Evolutionary conservation across 2,888 invertebrate genomes (phyloP), one percentile per base, ranked within the genome.

Genomic region (Dicroscelio sp.): DNA sequence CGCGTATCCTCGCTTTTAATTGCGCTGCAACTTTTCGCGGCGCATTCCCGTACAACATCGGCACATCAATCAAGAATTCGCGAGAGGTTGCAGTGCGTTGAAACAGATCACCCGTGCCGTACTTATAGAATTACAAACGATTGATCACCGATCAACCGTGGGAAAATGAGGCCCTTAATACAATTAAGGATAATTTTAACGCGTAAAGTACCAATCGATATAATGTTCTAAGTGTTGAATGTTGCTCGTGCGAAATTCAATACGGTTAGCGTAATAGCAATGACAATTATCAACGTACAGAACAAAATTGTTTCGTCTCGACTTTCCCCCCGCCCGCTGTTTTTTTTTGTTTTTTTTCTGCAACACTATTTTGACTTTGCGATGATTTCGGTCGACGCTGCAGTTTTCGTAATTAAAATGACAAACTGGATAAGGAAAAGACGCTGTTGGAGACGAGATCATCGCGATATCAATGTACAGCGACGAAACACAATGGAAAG

Each of bases 201-300:
- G 38, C 60, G 60, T 86, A 80, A 85, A 17, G 30, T 73, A 80
- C 63, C 75, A 25, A 12, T 86, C 55, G 79, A 83, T 86, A 90
- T 86, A 90, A 89, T 89, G 85, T 89, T 89, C 89, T 90, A 76
- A 90, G 38, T 86, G 90, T 90, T 90, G 82, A 90, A 83, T 90
- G 90, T 90, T 90, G 89, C 89, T 86, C 76, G 76, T 86, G 86
- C 86, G 89, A 76, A 86, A 86, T 82, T 86, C 86, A 86, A 82
- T 84, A 84, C 84, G 73, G 58, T 63, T 90, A 86, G 86, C 78
- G 63, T 90, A 90, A 82, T 75, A 89, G 75, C 73, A 80, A n/a
- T 69, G 30, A 71, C 25, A 87, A 71, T 25, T 33, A 58, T 33
- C 48, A 58, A n/a, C n/a, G n/a, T n/a, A n/a, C n/a, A n/a, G n/a